Percentiles rank a stretch among this genome's conserved stretches.
Evolutionary conservation across 2,113 vertebrate species (phyloP).

Genomic region (Ptilorrhoa leucosticta): DNA sequence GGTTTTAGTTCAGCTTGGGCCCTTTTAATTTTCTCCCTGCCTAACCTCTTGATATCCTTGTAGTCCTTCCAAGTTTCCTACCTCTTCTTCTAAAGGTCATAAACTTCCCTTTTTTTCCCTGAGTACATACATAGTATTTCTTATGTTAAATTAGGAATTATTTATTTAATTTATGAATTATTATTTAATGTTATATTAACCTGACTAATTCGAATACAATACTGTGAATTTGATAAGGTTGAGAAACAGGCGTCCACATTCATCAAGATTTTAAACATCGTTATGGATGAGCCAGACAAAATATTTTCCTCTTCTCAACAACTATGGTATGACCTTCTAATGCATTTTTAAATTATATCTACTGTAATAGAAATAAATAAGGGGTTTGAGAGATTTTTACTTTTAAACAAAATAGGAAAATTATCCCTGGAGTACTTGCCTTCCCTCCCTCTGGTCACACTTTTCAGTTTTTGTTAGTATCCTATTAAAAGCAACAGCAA

Average conservation of each 20-base stretch:
- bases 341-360: not conserved
- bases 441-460: not conserved
- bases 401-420: not conserved
- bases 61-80: not conserved
- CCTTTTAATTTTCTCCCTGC: not conserved
- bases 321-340: not conserved
- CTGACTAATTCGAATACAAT: not conserved
- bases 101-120: not conserved
- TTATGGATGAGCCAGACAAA: not conserved
- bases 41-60: not conserved
- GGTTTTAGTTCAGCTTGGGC: not conserved
- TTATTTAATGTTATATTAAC: not conserved
- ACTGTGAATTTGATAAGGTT: not conserved
- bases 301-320: not conserved
- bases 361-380: not conserved
- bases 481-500: not conserved
- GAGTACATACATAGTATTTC: not conserved
- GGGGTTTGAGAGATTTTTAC: not conserved
- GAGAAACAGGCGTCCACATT: not conserved
- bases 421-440: not conserved
- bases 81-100: not conserved
- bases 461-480: not conserved
- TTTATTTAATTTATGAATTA: not conserved
- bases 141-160: not conserved
- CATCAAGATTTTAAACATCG: not conserved